Conservation (phyloP, 2,797 vertebrate species). For the Rhinophrynus dorsalis region DNA sequence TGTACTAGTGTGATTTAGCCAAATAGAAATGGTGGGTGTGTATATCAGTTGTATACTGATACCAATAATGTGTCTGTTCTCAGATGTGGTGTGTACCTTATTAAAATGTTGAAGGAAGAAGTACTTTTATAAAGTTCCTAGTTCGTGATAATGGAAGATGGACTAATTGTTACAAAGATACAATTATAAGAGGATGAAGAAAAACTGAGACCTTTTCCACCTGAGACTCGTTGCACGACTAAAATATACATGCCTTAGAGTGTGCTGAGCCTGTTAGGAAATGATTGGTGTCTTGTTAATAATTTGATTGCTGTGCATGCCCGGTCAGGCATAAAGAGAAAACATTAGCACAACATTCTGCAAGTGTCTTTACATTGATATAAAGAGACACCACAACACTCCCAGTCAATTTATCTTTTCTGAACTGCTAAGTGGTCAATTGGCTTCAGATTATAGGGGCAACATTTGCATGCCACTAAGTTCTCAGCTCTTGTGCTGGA, state of each 20-base stretch:
- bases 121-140: too few relatives aligned
- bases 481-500: background rate
- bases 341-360: constrained; percentile 43
- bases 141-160: too few relatives aligned
- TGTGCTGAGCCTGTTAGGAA: constrained; percentile 33
- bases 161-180: constrained; percentile 23
- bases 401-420: constrained; percentile 26
- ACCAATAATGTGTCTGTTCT: too few relatives aligned
- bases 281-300: constrained; percentile 47
- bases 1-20: too few relatives aligned
- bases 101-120: too few relatives aligned
- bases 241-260: constrained; percentile 37
- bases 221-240: constrained; percentile 25
- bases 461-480: background rate
- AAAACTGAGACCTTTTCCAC: constrained; percentile 36
- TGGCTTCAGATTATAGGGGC: constrained; percentile 13
- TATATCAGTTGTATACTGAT: too few relatives aligned
- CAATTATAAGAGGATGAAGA: constrained; percentile 9
- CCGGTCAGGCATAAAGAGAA: constrained; percentile 43
- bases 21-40: too few relatives aligned
- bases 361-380: constrained; percentile 42
- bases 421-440: constrained; percentile 38
- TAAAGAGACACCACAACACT: constrained; percentile 38
- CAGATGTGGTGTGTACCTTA: too few relatives aligned
- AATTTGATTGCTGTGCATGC: constrained; percentile 45